Evolutionary conservation across 2,113 vertebrate genomes (phyloP), one percentile per base, ranked within the genome.

Genomic region (Hoplias malabaricus): DNA sequence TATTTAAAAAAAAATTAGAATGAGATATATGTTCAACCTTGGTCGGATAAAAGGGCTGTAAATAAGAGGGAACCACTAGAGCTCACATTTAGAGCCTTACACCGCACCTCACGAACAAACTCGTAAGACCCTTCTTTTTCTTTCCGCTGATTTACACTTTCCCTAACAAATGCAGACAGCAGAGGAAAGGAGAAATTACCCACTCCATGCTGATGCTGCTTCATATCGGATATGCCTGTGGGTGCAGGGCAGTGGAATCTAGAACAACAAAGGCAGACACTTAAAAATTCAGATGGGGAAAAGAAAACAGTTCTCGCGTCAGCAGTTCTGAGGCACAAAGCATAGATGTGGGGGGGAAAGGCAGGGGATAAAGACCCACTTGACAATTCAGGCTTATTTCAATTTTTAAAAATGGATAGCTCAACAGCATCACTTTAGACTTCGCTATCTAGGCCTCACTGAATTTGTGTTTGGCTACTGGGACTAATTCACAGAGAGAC

Each of bases 151-250:
- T 61, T 65, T 67, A 66, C 54, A 61, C 46, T 68, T 42, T 67
- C 56, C 74, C 48, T 77, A 83, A 83, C 73, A 73, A 77, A 76
- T 62, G 57, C 42, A 69, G 75, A 73, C 70, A 71, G 72, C 34
- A 23, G 21, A 81, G 75, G 71, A 75, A 81, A 69, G 36, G 61
- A 61, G 67, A 75, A 84, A 81, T 76, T 71, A 59, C 71, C 48
- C 57, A 61, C 62, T 21, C 34, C 14, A 13, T 54, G 42, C 48
- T 79, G 61, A 75, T 61, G 66, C 56, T 69, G 63, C 67, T 59
- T 23, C 63, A 65, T 46, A 77, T 79, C 59, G 48, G 59, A 46
- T 34, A 31, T 72, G 53, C 53, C 72, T 69, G 59, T 77, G 61
- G 42, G 42, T 66, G 3, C 75, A 25, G 65, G 54, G 33, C 61